Conservation (phyloP, 2,888 invertebrate species). For the Xanthorhoe spadicearia region DNA sequence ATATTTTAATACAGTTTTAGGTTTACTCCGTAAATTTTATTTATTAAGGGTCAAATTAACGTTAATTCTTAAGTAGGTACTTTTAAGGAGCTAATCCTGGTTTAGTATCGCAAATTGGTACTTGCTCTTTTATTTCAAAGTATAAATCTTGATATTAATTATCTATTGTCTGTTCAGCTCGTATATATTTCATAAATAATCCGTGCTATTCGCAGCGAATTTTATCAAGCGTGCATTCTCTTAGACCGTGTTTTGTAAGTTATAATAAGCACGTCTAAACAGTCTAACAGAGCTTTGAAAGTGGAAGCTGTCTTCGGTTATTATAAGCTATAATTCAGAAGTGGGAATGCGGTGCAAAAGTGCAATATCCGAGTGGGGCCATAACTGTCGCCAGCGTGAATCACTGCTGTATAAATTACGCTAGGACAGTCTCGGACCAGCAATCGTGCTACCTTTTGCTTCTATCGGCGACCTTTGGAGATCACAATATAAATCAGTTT, state of each 20-base stretch:
- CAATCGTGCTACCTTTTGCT: conserved; percentile 26
- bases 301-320: conserved; percentile 62
- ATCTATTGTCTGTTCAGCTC: background rate
- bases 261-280: conserved; percentile 16
- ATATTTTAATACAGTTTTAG: no score
- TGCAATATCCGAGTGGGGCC: conserved; percentile 78
- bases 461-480: conserved; percentile 5
- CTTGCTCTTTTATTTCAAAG: no score
- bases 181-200: background rate
- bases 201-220: background rate
- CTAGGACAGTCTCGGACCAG: conserved; percentile 58
- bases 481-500: conserved; percentile 12
- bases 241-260: conserved; percentile 5
- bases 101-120: no score
- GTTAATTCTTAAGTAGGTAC: no score
- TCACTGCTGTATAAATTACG: conserved; percentile 77
- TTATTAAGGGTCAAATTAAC: no score
- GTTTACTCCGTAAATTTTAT: no score
- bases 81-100: no score
- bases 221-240: background rate
- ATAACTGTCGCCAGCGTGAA: conserved; percentile 82
- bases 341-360: conserved; percentile 75
- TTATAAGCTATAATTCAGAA: conserved; percentile 73
- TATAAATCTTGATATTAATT: background rate
- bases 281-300: conserved; percentile 30